phyloP scores from a whole-genome alignment of 2,113 vertebrate genomes.

The Morone chrysops region DNA sequence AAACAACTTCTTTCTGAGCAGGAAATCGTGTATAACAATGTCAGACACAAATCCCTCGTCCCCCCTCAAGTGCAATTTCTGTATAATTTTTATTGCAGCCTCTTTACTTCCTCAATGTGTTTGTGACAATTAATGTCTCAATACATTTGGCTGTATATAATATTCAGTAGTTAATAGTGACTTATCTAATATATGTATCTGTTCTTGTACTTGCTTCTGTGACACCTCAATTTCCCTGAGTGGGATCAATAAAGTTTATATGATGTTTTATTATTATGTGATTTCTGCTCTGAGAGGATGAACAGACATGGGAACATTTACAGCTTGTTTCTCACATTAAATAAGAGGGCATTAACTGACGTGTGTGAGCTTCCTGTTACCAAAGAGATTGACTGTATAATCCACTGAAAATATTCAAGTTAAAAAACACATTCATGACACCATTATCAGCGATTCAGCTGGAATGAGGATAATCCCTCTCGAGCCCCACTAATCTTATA shows the following conservation, averaged over 20 bases:
- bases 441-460: constrained; percentile 8
- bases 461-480: constrained; percentile 43
- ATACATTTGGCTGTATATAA: too few relatives aligned
- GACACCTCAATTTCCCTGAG: too few relatives aligned
- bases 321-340: background rate
- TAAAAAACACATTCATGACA: constrained; percentile 26
- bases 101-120: too few relatives aligned
- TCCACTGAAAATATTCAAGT: constrained; percentile 22
- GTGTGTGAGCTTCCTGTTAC: background rate
- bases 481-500: constrained; percentile 45
- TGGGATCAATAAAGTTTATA: background rate
- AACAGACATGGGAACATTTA: background rate
- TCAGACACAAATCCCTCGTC: too few relatives aligned
- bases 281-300: background rate
- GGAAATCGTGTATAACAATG: too few relatives aligned
- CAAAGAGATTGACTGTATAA: background rate
- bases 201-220: background rate
- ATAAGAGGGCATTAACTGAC: constrained; percentile 2
- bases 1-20: too few relatives aligned
- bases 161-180: background rate
- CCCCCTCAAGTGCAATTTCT: too few relatives aligned
- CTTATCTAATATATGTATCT: background rate
- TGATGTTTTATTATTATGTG: background rate
- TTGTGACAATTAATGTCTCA: too few relatives aligned
- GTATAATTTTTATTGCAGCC: too few relatives aligned